phyloP scores from a whole-genome alignment of 2,888 invertebrate species.

The Papilio gigon region DNA sequence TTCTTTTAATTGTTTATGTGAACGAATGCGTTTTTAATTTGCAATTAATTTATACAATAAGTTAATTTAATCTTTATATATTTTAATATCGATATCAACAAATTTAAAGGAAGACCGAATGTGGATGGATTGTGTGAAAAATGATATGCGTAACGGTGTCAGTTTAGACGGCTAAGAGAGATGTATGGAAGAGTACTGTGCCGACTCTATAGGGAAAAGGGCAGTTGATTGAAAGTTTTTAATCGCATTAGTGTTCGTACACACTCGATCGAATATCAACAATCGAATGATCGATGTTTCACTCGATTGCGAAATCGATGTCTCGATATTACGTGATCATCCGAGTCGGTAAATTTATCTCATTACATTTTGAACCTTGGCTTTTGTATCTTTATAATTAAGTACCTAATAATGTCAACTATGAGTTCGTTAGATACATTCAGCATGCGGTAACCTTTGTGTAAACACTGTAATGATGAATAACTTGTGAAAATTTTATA shows the following conservation, averaged over 20 bases:
- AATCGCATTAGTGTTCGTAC: constrained; percentile 8
- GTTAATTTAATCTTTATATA: too few relatives aligned
- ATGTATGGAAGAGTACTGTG: too few relatives aligned
- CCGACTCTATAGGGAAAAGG: too few relatives aligned
- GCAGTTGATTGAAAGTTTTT: too few relatives aligned
- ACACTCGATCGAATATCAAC: constrained; percentile 13
- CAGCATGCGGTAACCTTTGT: constrained; percentile 20
- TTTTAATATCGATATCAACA: too few relatives aligned
- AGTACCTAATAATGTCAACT: constrained; percentile 35
- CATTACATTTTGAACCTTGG: constrained; percentile 26
- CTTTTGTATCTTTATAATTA: constrained; percentile 36
- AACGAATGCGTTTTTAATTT: not conserved
- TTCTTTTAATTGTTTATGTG: constrained; percentile 14
- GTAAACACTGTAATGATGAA: constrained; percentile 23
- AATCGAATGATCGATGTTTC: constrained; percentile 43
- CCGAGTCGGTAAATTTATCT: constrained; percentile 31
- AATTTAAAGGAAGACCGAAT: too few relatives aligned
- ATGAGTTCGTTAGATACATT: constrained; percentile 26
- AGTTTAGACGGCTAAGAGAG: too few relatives aligned
- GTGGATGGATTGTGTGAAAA: too few relatives aligned
- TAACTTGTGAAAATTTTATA: constrained; percentile 5
- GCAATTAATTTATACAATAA: not conserved
- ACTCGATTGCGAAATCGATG: constrained; percentile 49
- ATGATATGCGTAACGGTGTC: too few relatives aligned
- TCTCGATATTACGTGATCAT: constrained; percentile 42